Percentiles rank a stretch among this genome's conserved stretches.
Conservation (phyloP, 2,888 invertebrate genomes). For the Drosophila siamana region DNA sequence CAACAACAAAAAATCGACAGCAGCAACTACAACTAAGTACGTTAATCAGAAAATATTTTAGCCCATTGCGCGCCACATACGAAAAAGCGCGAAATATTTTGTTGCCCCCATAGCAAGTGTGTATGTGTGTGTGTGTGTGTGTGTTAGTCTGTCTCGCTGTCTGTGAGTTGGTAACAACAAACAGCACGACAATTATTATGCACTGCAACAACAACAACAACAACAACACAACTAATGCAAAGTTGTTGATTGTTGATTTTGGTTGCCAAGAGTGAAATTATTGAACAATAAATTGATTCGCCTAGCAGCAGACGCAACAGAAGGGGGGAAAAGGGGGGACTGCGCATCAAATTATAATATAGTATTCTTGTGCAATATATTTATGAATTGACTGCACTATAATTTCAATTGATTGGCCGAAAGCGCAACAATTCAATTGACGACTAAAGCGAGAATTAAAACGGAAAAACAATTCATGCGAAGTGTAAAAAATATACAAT, state of each 20-base stretch:
- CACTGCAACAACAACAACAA: constrained; percentile 62
- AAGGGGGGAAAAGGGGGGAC: not conserved
- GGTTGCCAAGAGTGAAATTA: constrained; percentile 81
- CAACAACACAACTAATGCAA: constrained; percentile 66
- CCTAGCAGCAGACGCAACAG: constrained; percentile 5
- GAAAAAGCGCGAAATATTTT: constrained; percentile 78
- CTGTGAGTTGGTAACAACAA: constrained; percentile 65
- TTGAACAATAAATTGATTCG: constrained; percentile 67
- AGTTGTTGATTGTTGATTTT: constrained; percentile 73
- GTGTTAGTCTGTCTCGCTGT: constrained; percentile 15
- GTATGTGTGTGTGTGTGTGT: constrained; percentile 14
- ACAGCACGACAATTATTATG: constrained; percentile 70
- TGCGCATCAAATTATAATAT: not conserved
- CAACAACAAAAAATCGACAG: constrained; percentile 38
- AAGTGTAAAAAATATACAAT: not conserved
- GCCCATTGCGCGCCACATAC: constrained; percentile 63
- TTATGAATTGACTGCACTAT: not conserved
- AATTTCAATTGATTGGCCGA: not conserved
- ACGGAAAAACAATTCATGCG: not conserved
- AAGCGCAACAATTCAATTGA: not conserved
- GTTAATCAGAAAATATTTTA: constrained; percentile 75
- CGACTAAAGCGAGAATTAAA: not conserved
- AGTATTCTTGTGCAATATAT: not conserved
- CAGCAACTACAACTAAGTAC: constrained; percentile 55
- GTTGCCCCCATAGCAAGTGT: constrained; percentile 50